Base-by-base conservation (phyloP, 1,140 invertebrate genomes). In the Sesamia nonagrioides region DNA sequence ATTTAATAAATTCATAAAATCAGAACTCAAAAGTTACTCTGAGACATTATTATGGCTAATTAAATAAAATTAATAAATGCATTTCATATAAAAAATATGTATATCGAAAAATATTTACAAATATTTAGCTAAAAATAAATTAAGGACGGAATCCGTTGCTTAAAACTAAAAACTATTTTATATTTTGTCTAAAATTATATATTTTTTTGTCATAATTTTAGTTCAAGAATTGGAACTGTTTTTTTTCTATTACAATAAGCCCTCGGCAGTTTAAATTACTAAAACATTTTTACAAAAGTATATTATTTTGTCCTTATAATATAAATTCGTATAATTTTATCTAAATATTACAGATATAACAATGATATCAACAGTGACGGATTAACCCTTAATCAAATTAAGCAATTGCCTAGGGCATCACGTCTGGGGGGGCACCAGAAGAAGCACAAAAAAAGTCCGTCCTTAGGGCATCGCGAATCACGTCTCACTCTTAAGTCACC, bases 51-150 rank as follows among this genome's bases (percentile, higher is more conserved):
- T 84, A 86, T 85, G 82, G 85, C 87, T 86, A 85, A 81, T 80
- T 77, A 84, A 83, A 81, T 83, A 86, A 84, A 80, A 82, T 80
- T 86, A 88, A 83, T 88, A 88, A 88, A 88, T 88, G 86, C 86
- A 85, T 85, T 87, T 81, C 27, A 79, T 78, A 79, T 60, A 69
- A 71, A 75, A 72, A 74, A 74, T 27, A 72, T 60, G n/a, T n/a
- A n/a, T n/a, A 77, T 73, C 56, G 27, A 60, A 35, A 77, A 48
- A 81, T 86, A 84, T 86, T 82, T 84, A 85, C 82, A 85, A 82
- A 77, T 73, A 77, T 40, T 75, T 75, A 69, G 54, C 66, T 84
- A 78, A 82, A 78, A 82, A 81, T 81, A 86, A 78, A 76, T 84
- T 82, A 84, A 77, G 74, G 79, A 84, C 77, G 75, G 77, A 84